Base-by-base conservation (phyloP, 2,113 vertebrate species). In the Mormyrus iriodes region DNA sequence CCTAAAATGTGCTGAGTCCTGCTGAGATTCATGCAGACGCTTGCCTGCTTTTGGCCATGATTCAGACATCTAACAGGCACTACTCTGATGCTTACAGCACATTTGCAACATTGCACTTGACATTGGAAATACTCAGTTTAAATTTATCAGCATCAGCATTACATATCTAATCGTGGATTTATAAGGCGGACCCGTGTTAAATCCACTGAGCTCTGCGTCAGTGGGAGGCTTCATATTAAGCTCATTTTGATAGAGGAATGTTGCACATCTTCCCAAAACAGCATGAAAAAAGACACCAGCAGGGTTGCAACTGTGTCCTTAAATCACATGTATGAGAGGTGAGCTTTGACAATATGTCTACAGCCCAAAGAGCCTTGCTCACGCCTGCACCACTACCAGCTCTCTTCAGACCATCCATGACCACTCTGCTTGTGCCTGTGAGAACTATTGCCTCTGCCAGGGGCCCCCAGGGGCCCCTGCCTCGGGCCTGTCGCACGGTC, bases 401-500 rank as follows among this genome's bases (percentile, higher is more conserved):
- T 58, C 31, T 89, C 35, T 89, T 83, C 55, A 84, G 79, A 55
- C 83, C 88, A 82, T 88, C 35, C 7, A 55, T n/a, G 51, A 6
- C 27, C 6, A 24, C 88, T 31, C 49, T 82, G 49, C 69, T 55
- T 42, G 48, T 53, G 88, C 53, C 79, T 85, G 53, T 17, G 88
- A 15, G 39, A 61, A 53, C 52, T 85, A 35, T 3, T 85, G 88
- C 52, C 79, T 89, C 17, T 46, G 48, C 48, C 83, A 27, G 13
- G 65, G 12, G 76, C 39, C 24, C 19, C 39, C 51, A 73, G 10
- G 19, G 52, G 27, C 21, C 52, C 7, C 73, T 10, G 21, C 88
- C 51, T 12, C 6, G 44, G 79, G 79, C 82, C 39, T 0, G 15
- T 44, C 13, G 31, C 73, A 83, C 76, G 19, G 52, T 46, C 53